phyloP scores from a whole-genome alignment of 2,888 invertebrate species.

The Labia minor region DNA sequence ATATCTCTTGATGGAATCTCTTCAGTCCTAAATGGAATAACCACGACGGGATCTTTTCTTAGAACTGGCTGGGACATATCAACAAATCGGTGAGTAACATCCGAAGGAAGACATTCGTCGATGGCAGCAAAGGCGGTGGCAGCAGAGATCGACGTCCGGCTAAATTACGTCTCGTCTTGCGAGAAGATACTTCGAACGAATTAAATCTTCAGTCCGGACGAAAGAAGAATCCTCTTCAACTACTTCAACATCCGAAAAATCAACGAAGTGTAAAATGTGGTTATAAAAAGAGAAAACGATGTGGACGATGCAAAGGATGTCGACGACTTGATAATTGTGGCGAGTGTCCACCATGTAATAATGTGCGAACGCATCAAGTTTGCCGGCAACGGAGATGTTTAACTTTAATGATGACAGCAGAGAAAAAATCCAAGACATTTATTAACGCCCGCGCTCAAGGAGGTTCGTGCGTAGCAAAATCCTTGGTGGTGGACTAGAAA shows the following conservation, averaged over 20 bases:
- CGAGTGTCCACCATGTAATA: constrained; percentile 21
- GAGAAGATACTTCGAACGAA: too few species aligned
- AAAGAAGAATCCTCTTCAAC: too few species aligned
- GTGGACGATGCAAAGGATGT: constrained; percentile 20
- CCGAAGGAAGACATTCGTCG: neutral
- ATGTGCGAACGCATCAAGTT: constrained; percentile 21
- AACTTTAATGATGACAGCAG: neutral
- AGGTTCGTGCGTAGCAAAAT: neutral
- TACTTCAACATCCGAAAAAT: too few species aligned
- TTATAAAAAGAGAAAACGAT: constrained; percentile 19
- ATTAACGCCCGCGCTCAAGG: neutral
- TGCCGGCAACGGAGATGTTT: constrained; percentile 21
- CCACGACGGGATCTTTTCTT: neutral
- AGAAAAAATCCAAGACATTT: neutral
- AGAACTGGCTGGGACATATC: neutral
- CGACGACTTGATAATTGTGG: constrained; percentile 19
- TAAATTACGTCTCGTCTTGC: too few species aligned
- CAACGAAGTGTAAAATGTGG: too few species aligned
- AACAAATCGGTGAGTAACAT: neutral
- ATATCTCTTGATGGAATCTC: neutral
- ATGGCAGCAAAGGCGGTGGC: neutral
- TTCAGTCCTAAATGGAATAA: neutral
- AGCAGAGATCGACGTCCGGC: neutral
- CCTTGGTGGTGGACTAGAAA: neutral
- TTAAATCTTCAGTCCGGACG: too few species aligned